Evolutionary conservation across 2,888 invertebrate genomes (phyloP).

Genomic region (Venustoraphidia nigricollis): DNA sequence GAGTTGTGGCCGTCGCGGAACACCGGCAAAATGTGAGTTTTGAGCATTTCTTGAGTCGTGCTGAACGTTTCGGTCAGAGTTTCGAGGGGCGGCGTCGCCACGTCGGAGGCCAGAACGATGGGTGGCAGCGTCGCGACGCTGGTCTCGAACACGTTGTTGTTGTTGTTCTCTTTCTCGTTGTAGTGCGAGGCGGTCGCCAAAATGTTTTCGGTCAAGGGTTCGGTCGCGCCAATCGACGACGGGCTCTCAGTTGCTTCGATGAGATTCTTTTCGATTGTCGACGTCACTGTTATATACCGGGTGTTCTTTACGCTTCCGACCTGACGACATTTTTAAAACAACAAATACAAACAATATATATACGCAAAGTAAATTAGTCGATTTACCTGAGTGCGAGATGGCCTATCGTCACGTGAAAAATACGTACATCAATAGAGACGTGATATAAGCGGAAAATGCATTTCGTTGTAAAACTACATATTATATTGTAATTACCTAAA

Average conservation of each 20-base stretch:
- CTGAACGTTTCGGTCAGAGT: conserved; percentile 84
- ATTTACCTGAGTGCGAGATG: too few species aligned
- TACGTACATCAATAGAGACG: too few species aligned
- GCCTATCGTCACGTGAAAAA: too few species aligned
- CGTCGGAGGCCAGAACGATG: conserved; percentile 56
- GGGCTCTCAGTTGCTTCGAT: conserved; percentile 36
- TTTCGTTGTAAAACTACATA: too few species aligned
- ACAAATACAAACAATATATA: neutral
- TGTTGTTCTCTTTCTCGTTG: conserved; percentile 50
- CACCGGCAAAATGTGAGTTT: conserved; percentile 78
- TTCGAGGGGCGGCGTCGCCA: conserved; percentile 74
- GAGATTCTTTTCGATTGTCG: conserved; percentile 67
- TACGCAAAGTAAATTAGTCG: too few species aligned
- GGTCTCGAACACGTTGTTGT: conserved; percentile 49
- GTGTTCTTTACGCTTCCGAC: conserved; percentile 78
- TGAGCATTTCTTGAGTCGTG: conserved; percentile 74
- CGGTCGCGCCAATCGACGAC: conserved; percentile 38
- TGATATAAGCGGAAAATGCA: neutral
- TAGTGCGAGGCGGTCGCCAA: conserved; percentile 58
- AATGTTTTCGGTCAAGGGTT: conserved; percentile 78
- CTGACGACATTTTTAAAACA: conserved; percentile 25
- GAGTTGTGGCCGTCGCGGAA: conserved; percentile 59
- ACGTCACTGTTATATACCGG: conserved; percentile 73
- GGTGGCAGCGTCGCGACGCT: conserved; percentile 73
- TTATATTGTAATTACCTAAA: too few species aligned